Evolutionary conservation across 2,113 vertebrate genomes (phyloP), one percentile per base, ranked within the genome.

Genomic region (Spea bombifrons): DNA sequence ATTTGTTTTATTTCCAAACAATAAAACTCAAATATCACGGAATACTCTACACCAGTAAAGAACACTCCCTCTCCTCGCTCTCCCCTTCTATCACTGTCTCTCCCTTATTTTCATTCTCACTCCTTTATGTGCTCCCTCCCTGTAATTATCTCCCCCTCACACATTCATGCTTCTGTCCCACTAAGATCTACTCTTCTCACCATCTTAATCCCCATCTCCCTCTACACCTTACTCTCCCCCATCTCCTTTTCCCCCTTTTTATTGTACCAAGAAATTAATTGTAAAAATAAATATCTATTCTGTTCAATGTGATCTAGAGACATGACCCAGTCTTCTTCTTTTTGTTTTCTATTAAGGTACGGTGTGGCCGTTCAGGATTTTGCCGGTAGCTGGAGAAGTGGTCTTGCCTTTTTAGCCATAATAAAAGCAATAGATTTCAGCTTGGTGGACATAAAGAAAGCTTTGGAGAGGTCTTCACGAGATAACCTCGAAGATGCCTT

Each of bases 401-500:
- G 97, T 74, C 87, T 98, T 79, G 96, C 95, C 50, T 98, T 99
- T 87, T 90, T 99, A 85, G 97, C 97, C 0, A 72, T 98, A 83
- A 96, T 99, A 81, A 99, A 98, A 87, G 94, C 97, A 83, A 97
- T 99, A 55, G 94, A 99, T 83, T 86, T 89, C 72, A 95, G 90
- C 83, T 87, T 98, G 84, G 95, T 98, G 68, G 95, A 98, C 87
- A 97, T 98, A 92, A 95, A 94, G 84, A 91, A 91, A 83, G 94
- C 95, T 4, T 83, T 97, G 84, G 92, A 94, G 75, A 92, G 94
- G 82, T 89, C 90, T 0, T 77, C 92, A 63, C 89, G 89, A 80
- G 95, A 96, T 48, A 99, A 99, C 66, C 86, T 99, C 0, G 95
- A 98, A 84, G 94, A 96, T 66, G 95, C 96, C 5, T 99, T 99